phyloP scores from a whole-genome alignment of 1,140 invertebrate species.

The Drosophila asahinai region DNA sequence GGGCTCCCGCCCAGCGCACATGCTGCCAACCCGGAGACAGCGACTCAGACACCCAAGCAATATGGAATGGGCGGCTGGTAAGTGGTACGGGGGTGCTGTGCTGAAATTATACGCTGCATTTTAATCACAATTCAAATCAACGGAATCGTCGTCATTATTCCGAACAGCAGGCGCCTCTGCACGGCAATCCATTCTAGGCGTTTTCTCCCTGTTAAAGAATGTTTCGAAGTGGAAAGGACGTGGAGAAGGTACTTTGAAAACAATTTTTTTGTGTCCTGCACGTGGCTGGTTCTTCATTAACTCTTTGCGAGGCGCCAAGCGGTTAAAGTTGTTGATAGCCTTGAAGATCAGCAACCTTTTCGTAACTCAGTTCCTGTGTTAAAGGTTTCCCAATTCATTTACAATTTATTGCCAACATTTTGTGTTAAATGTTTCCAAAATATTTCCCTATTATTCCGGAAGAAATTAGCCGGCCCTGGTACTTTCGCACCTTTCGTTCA shows the following conservation, averaged over 20 bases:
- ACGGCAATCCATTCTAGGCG: conserved; percentile 31
- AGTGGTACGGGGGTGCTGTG: conserved; percentile 2
- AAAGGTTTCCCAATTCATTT: not conserved
- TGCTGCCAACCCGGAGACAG: conserved; percentile 50
- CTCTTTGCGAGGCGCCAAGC: not conserved
- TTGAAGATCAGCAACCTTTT: not conserved
- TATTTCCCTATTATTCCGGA: not conserved
- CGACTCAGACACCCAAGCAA: conserved; percentile 29
- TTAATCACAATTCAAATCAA: conserved; percentile 85
- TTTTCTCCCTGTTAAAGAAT: conserved; percentile 38
- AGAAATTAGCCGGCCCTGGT: not conserved
- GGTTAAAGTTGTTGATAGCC: not conserved
- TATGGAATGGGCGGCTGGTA: not conserved
- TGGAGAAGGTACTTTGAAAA: conserved; percentile 9
- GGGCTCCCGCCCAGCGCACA: conserved; percentile 51
- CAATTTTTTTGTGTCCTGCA: conserved; percentile 13
- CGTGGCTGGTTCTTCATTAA: conserved; percentile 11
- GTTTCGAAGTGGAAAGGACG: conserved; percentile 7
- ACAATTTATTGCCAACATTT: not conserved
- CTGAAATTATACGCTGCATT: conserved; percentile 82
- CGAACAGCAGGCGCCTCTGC: conserved; percentile 50
- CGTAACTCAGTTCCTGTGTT: not conserved
- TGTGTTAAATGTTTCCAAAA: too few relatives aligned
- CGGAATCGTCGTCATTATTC: conserved; percentile 80
- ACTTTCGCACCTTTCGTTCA: conserved; percentile 14